Conservation (phyloP, 2,113 vertebrate genomes). For the Campylorhamphus procurvoides region DNA sequence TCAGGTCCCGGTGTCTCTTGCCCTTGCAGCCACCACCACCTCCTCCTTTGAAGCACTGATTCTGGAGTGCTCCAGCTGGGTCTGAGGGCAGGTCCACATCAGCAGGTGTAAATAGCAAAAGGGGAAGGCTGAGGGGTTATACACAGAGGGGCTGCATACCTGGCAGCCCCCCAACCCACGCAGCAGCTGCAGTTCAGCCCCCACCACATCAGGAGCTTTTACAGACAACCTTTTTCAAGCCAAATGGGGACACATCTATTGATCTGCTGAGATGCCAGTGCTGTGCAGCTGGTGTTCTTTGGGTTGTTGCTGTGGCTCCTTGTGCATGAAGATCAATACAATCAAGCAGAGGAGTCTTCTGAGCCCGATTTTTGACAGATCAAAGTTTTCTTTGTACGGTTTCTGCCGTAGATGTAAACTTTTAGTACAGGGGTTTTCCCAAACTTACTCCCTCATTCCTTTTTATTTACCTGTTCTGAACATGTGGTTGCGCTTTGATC, state of each 20-base stretch:
- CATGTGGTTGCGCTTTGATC: slow-evolving; percentile 61
- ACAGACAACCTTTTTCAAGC: neutral
- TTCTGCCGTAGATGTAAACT: neutral
- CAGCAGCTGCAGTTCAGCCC: neutral
- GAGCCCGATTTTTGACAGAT: neutral
- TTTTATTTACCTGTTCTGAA: slow-evolving; percentile 69
- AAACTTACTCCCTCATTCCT: neutral
- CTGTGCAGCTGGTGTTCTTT: neutral
- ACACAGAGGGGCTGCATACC: neutral
- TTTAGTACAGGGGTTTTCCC: neutral
- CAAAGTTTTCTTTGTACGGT: neutral
- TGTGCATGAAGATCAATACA: neutral
- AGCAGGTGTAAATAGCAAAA: neutral
- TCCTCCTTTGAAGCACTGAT: neutral
- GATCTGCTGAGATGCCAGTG: neutral
- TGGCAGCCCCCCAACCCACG: neutral
- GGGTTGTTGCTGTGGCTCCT: neutral
- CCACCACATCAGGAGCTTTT: neutral
- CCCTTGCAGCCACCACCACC: neutral
- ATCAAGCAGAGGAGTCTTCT: neutral
- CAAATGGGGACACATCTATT: neutral
- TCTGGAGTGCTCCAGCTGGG: neutral
- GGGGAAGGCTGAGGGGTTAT: neutral
- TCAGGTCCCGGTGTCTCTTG: neutral
- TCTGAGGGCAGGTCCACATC: neutral